These are phyloP conservation scores for Sarcophaga variegata DNA, from an alignment of 2,888 invertebrate species.

Conservation along the genomic window DNA sequence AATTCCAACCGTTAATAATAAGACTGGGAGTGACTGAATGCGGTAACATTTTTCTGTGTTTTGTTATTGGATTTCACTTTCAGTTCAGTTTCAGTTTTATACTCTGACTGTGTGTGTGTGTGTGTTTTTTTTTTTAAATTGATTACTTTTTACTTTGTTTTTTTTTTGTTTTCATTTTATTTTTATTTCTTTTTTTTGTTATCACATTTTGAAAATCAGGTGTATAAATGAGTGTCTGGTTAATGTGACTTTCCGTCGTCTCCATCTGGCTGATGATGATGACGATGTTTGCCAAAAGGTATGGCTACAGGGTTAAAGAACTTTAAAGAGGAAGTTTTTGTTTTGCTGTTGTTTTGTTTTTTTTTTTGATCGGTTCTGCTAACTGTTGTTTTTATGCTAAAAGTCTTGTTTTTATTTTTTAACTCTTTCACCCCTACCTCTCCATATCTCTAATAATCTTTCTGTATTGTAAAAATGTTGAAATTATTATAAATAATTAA, in stretches of 20 bases:
- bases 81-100: slow-evolving; percentile 19
- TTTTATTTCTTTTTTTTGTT: slow-evolving; percentile 1
- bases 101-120: background rate
- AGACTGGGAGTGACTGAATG: slow-evolving; percentile 47
- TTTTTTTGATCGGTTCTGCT: background rate
- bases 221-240: slow-evolving; percentile 15
- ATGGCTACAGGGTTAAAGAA: slow-evolving; percentile 58
- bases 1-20: slow-evolving; percentile 52
- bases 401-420: background rate
- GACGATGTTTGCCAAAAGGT: slow-evolving; percentile 39
- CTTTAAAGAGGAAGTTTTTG: slow-evolving; percentile 50
- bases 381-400: slow-evolving; percentile 19
- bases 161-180: background rate
- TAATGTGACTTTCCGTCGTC: background rate
- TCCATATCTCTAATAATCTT: background rate
- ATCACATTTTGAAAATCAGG: slow-evolving; percentile 36
- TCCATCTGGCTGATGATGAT: slow-evolving; percentile 15
- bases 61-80: slow-evolving; percentile 59
- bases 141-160: background rate
- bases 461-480: slow-evolving; percentile 7
- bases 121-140: background rate
- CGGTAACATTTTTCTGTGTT: background rate
- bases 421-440: background rate
- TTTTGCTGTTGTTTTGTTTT: background rate
- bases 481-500: slow-evolving; percentile 37